Evolutionary conservation across 2,797 vertebrate genomes (phyloP), one percentile per base, ranked within the genome.

Genomic region (Sebastes jordani): DNA sequence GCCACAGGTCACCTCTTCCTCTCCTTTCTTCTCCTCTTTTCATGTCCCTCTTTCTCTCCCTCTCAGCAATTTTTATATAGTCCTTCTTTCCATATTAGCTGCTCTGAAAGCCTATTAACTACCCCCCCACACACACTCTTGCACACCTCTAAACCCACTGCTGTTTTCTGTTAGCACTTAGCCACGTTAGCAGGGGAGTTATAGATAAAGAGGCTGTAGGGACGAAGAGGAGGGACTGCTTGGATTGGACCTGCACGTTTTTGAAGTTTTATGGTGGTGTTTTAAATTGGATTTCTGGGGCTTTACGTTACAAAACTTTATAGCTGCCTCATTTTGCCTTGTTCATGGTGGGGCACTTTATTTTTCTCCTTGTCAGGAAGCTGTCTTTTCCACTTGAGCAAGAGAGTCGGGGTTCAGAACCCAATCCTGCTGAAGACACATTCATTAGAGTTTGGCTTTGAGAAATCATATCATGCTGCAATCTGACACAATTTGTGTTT

Each of bases 151-250:
- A 79, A 87, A 81, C 78, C 63, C 74, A 75, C 90, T 88, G 88
- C 86, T 93, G 91, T 69, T 92, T 92, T 88, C 89, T 91, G 89
- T 94, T 92, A 90, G 93, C 82, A 84, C 87, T 89, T 91, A 90
- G 90, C 92, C 84, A 81, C 71, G 55, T 91, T 91, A 90, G 89
- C 85, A 82, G 80, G 86, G 88, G 86, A 80, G 32, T 73, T 61
- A 73, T 73, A 74, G 78, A 70, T 82, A 55, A 86, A 84, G 60
- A 75, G 68, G 80, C 81, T 63, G 65, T 36, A 3, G n/a, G 72
- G 69, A 76, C 23, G 18, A 18, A 54, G 73, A 81, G 42, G 77
- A 78, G 74, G 81, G 80, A 68, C 74, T 42, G 78, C 69, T 86
- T 74, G 60, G 70, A 80, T 81, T 69, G 84, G 78, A 74, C 81